phyloP scores from a whole-genome alignment of 23 tunicate species.

The Ascidia mentula region DNA sequence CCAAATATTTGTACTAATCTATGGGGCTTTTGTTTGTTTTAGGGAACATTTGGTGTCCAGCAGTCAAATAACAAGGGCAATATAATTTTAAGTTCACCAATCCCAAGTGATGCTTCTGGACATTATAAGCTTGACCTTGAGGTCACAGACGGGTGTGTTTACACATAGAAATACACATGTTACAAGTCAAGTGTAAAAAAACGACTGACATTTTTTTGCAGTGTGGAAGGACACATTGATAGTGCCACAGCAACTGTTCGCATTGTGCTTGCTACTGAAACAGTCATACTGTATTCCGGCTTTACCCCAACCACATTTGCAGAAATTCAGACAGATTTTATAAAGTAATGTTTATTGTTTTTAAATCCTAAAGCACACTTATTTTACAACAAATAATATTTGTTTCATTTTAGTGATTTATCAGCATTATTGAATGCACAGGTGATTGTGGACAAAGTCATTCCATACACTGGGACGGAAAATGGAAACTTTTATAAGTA shows the following conservation, averaged over 20 bases:
- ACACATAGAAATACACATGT: no score
- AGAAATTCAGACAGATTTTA: neutral
- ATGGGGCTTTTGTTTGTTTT: no score
- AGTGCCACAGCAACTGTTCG: constrained; percentile 16
- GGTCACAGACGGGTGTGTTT: constrained; percentile 46
- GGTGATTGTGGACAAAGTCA: constrained; percentile 41
- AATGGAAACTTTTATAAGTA: no score
- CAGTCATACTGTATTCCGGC: constrained; percentile 25
- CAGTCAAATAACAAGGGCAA: constrained; percentile 23
- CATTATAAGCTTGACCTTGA: constrained; percentile 24
- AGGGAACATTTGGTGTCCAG: constrained; percentile 29
- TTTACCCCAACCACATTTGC: constrained; percentile 27
- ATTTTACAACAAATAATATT: neutral
- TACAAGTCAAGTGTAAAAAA: neutral
- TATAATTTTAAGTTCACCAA: constrained; percentile 18
- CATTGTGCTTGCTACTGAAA: constrained; percentile 33
- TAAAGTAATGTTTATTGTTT: neutral
- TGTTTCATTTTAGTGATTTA: constrained; percentile 37
- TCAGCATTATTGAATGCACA: constrained; percentile 38
- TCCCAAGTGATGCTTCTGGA: constrained; percentile 20
- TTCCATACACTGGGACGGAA: constrained; percentile 15
- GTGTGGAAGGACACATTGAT: neutral
- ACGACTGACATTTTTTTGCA: neutral
- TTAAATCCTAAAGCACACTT: neutral
- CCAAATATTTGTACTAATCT: no score